Evolutionary conservation across 2,888 invertebrate genomes (phyloP).

Genomic region (Drosophila nigricruria): DNA sequence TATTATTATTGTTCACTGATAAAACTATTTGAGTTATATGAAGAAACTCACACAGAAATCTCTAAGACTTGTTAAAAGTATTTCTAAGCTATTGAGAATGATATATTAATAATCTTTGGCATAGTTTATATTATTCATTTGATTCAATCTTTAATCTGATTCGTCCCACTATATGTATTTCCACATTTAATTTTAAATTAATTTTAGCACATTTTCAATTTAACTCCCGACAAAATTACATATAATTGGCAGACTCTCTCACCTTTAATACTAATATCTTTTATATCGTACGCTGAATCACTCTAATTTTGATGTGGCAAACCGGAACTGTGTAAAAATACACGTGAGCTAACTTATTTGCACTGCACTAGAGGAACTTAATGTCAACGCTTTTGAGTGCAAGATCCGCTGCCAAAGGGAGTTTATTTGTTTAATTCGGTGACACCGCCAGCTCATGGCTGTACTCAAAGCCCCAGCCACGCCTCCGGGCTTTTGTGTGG

Average conservation of each 20-base stretch:
- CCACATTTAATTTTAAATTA: not conserved
- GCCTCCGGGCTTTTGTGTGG: constrained; percentile 7
- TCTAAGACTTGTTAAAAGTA: too few relatives aligned
- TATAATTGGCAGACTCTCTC: not conserved
- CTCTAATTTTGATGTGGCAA: not conserved
- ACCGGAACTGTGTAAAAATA: constrained; percentile 1
- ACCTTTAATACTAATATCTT: not conserved
- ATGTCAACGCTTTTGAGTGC: constrained; percentile 54
- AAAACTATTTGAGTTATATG: too few relatives aligned
- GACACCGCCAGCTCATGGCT: constrained; percentile 13
- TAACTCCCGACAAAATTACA: not conserved
- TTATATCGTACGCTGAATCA: not conserved
- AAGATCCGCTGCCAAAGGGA: constrained; percentile 46
- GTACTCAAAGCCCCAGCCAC: not conserved
- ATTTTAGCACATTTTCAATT: not conserved
- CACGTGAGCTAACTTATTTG: constrained; percentile 45
- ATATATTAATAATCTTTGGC: too few relatives aligned
- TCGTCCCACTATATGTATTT: too few relatives aligned
- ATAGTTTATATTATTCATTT: too few relatives aligned
- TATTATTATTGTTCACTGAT: too few relatives aligned
- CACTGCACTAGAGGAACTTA: constrained; percentile 48
- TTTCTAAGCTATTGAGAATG: too few relatives aligned
- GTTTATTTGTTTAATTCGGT: constrained; percentile 53
- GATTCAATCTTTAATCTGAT: too few relatives aligned
- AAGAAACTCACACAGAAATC: too few relatives aligned